A percentile compares a stretch with the other conserved stretches of the same genome.
phyloP scores from a whole-genome alignment of 2,797 vertebrate genomes.

The Poeciliopsis infans region DNA sequence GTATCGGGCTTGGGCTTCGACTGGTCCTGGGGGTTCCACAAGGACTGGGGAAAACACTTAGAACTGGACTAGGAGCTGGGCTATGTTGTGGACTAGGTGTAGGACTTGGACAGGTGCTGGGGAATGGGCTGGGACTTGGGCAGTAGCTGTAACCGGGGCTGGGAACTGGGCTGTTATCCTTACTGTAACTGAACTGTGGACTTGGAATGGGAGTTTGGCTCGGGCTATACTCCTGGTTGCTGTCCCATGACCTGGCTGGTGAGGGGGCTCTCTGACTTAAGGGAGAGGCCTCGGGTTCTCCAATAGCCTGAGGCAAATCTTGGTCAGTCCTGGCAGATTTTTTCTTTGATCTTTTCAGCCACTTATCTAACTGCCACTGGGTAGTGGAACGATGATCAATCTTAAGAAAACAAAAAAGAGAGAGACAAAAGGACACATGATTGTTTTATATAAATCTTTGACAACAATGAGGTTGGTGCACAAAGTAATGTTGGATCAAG shows the following conservation, averaged over 20 bases:
- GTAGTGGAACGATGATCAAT: slow-evolving; percentile 84
- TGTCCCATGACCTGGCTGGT: slow-evolving; percentile 78
- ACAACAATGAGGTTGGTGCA: slow-evolving; percentile 1
- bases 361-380: slow-evolving; percentile 98
- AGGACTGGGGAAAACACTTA: slow-evolving; percentile 69
- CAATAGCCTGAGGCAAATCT: slow-evolving; percentile 66
- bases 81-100: slow-evolving; percentile 69
- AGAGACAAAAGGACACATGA: slow-evolving; percentile 14
- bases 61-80: slow-evolving; percentile 54
- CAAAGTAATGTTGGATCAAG: background rate
- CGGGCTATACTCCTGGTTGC: slow-evolving; percentile 79
- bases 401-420: slow-evolving; percentile 67
- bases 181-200: slow-evolving; percentile 80
- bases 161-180: slow-evolving; percentile 65
- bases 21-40: slow-evolving; percentile 65
- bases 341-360: slow-evolving; percentile 90
- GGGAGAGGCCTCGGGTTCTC: slow-evolving; percentile 50
- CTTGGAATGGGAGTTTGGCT: slow-evolving; percentile 80
- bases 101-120: slow-evolving; percentile 76
- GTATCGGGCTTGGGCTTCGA: slow-evolving; percentile 71
- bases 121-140: slow-evolving; percentile 77
- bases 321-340: slow-evolving; percentile 83
- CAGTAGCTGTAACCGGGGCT: slow-evolving; percentile 79
- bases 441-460: background rate
- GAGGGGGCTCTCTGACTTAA: slow-evolving; percentile 73